Evolutionary conservation across 2,888 invertebrate genomes (phyloP).

Genomic region (Trichopria drosophilae): DNA sequence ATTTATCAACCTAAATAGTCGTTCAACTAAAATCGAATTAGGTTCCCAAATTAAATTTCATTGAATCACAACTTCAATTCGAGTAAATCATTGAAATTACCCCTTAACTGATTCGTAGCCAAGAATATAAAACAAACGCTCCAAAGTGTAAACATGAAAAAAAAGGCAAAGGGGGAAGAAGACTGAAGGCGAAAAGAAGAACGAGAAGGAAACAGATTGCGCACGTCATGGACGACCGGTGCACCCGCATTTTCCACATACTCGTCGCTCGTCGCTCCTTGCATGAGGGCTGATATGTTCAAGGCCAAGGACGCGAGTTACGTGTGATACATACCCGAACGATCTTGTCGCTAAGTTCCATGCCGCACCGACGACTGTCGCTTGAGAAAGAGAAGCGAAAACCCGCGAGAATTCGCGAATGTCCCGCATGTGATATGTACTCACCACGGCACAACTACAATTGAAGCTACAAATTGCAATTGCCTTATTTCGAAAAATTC

Average conservation of each 20-base stretch:
- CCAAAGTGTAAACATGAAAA: too few relatives aligned
- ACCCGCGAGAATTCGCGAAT: conserved; percentile 11
- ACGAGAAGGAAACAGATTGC: conserved; percentile 37
- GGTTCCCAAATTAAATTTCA: too few relatives aligned
- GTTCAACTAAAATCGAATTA: too few relatives aligned
- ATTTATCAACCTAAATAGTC: too few relatives aligned
- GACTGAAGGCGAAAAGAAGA: conserved; percentile 29
- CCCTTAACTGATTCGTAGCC: too few relatives aligned
- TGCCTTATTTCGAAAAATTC: too few relatives aligned
- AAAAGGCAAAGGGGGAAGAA: conserved; percentile 1
- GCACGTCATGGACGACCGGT: conserved; percentile 50
- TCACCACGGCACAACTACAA: too few relatives aligned
- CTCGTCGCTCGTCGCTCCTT: conserved; percentile 33
- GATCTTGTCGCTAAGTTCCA: conserved; percentile 31
- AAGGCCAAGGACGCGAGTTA: conserved; percentile 50
- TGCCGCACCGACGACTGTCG: conserved; percentile 13
- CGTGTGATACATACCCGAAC: conserved; percentile 42
- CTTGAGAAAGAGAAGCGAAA: not conserved
- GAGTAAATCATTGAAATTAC: too few relatives aligned
- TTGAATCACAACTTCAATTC: too few relatives aligned
- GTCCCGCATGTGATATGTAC: too few relatives aligned
- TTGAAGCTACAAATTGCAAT: too few relatives aligned
- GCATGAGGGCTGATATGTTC: conserved; percentile 47
- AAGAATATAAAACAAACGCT: too few relatives aligned
- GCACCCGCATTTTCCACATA: conserved; percentile 53